Evolutionary conservation across 2,797 vertebrate genomes (phyloP), one percentile per base, ranked within the genome.

Genomic region (Etheostoma perlongum): DNA sequence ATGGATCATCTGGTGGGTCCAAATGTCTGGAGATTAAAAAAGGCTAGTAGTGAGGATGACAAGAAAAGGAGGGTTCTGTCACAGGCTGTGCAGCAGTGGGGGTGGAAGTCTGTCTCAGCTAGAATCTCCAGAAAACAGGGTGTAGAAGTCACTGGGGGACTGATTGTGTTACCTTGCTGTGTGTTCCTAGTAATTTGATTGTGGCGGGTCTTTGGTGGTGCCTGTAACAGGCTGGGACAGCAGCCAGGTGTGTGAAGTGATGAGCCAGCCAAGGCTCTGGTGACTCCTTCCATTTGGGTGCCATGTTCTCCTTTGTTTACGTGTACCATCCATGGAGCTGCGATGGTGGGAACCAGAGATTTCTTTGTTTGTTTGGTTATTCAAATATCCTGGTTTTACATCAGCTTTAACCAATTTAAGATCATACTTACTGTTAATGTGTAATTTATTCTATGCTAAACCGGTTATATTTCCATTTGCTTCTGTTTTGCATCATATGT

Each of bases 181-280:
- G 78, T 89, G 85, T 88, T 82, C 72, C 76, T 77, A 15, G 83
- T 90, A 79, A 87, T 88, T 87, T 88, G 76, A 89, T 91, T 89
- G 83, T 81, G 81, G 75, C 68, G 55, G 74, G 75, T 83, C 80
- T 87, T 83, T 79, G 74, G 75, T 85, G 57, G 82, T 60, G 66
- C 78, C 83, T 83, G 75, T 85, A 86, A 86, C 83, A 84, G 79
- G 81, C 85, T 82, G 86, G 83, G 86, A 86, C 40, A 23, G 67
- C 74, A 72, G 83, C 85, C 90, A 92, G 87, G 85, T 88, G 80
- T 76, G 80, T 73, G 76, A 85, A 76, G 79, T 66, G 84, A 89
- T 89, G 91, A 85, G 78, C 81, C 83, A 84, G 76, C 74, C 68
- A 52, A 52, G 55, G 70, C 78, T 87, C 83, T 59, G 25, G 75